These are phyloP conservation scores for Ochropleura leucogaster DNA, from an alignment of 2,888 invertebrate species.

Conservation along the genomic window DNA sequence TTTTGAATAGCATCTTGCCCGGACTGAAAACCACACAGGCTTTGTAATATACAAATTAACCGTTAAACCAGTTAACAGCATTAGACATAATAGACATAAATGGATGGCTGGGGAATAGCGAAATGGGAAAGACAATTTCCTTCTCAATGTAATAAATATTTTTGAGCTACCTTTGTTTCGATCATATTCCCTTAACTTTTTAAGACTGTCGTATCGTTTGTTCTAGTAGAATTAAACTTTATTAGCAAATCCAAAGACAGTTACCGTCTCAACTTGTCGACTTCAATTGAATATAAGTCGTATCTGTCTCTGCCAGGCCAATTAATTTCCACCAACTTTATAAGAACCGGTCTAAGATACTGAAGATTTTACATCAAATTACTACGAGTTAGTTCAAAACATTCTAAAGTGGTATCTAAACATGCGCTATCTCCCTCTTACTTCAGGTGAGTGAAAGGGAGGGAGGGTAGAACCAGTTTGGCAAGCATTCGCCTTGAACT, in stretches of 20 bases:
- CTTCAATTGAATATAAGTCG: constrained; percentile 15
- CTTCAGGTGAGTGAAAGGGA: constrained; percentile 60
- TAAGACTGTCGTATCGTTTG: neutral
- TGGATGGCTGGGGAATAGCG: neutral
- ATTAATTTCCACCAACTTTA: constrained; percentile 36
- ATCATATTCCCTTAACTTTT: neutral
- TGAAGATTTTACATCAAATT: constrained; percentile 56
- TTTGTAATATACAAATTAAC: neutral
- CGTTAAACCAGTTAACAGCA: neutral
- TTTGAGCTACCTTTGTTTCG: neutral
- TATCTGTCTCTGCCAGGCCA: constrained; percentile 9
- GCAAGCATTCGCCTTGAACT: constrained; percentile 77
- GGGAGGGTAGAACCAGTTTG: constrained; percentile 71
- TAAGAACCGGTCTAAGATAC: constrained; percentile 18
- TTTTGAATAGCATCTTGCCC: neutral
- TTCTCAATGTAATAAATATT: neutral
- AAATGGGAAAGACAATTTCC: neutral
- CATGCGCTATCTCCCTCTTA: constrained; percentile 58
- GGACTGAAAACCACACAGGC: neutral
- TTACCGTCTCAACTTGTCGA: constrained; percentile 15
- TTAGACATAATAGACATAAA: constrained; percentile 2
- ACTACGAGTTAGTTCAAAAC: constrained; percentile 56
- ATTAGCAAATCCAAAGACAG: neutral
- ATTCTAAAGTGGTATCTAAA: constrained; percentile 63
- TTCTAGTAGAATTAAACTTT: constrained; percentile 11